Evolutionary conservation across 2,888 invertebrate species (phyloP).

Genomic region (Morinoia aosen): DNA sequence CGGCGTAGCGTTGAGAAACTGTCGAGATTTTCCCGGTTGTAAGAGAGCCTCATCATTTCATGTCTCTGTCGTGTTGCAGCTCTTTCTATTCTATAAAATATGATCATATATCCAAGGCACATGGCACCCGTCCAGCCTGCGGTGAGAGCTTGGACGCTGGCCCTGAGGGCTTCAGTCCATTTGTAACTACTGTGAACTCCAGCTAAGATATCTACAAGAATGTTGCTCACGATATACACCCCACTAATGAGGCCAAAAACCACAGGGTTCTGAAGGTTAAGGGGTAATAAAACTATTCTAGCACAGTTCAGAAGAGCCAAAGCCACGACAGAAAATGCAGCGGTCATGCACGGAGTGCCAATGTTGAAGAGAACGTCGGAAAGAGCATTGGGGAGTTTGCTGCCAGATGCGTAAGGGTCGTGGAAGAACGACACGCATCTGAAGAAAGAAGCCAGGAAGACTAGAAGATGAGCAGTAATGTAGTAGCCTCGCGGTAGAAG

Average conservation of each 20-base stretch:
- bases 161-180: constrained; percentile 59
- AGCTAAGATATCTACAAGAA: constrained; percentile 56
- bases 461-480: constrained; percentile 84
- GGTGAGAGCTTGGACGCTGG: constrained; percentile 82
- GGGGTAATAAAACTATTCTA: constrained; percentile 71
- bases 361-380: constrained; percentile 87
- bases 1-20: constrained; percentile 68
- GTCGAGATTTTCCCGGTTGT: constrained; percentile 50
- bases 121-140: constrained; percentile 87
- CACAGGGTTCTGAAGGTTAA: constrained; percentile 80
- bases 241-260: constrained; percentile 84
- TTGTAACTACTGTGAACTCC: constrained; percentile 48
- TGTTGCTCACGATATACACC: constrained; percentile 79
- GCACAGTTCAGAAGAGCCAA: constrained; percentile 87
- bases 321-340: constrained; percentile 90
- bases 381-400: constrained; percentile 82
- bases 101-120: constrained; percentile 82
- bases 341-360: constrained; percentile 87
- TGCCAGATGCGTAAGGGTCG: constrained; percentile 91
- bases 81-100: constrained; percentile 57
- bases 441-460: constrained; percentile 85
- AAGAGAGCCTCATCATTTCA: constrained; percentile 55
- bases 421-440: constrained; percentile 90
- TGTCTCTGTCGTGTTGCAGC: constrained; percentile 47
- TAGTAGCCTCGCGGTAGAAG: constrained; percentile 90